phyloP scores from a whole-genome alignment of 2,888 invertebrate genomes.

The Parelbella ahira region DNA sequence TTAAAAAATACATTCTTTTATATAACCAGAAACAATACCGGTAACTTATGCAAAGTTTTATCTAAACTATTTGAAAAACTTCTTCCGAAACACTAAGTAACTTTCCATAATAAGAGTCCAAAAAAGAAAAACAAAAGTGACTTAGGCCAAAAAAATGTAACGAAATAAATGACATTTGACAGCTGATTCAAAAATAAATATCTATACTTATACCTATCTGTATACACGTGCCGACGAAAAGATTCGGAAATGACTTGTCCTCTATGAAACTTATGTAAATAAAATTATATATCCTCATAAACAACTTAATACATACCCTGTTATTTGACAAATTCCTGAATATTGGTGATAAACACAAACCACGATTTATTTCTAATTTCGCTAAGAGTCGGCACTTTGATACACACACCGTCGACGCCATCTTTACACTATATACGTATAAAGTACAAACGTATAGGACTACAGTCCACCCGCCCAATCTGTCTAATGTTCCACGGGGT shows the following conservation, averaged over 20 bases:
- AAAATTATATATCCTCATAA: slow-evolving; percentile 35
- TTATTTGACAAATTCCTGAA: slow-evolving; percentile 74
- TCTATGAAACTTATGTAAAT: slow-evolving; percentile 52
- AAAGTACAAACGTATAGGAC: slow-evolving; percentile 36
- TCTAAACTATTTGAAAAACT: neutral
- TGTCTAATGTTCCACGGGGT: neutral
- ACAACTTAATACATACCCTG: slow-evolving; percentile 60
- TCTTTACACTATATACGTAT: slow-evolving; percentile 81
- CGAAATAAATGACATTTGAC: slow-evolving; percentile 57
- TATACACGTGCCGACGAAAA: slow-evolving; percentile 59
- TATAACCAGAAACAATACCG: no score
- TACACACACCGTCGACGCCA: slow-evolving; percentile 83
- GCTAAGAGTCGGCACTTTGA: slow-evolving; percentile 81
- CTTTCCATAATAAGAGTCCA: no score
- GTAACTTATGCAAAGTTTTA: slow-evolving; percentile 10
- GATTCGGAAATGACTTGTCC: slow-evolving; percentile 44
- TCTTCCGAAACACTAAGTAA: neutral
- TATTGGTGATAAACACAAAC: slow-evolving; percentile 76
- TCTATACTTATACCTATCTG: slow-evolving; percentile 42
- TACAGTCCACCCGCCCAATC: slow-evolving; percentile 32
- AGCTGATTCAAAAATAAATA: slow-evolving; percentile 49
- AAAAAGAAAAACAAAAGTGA: no score
- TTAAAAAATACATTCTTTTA: no score
- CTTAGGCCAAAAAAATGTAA: slow-evolving; percentile 12
- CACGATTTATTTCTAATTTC: slow-evolving; percentile 82